phyloP scores from a whole-genome alignment of 2,797 vertebrate genomes.

The Pseudomugil gertrudae region DNA sequence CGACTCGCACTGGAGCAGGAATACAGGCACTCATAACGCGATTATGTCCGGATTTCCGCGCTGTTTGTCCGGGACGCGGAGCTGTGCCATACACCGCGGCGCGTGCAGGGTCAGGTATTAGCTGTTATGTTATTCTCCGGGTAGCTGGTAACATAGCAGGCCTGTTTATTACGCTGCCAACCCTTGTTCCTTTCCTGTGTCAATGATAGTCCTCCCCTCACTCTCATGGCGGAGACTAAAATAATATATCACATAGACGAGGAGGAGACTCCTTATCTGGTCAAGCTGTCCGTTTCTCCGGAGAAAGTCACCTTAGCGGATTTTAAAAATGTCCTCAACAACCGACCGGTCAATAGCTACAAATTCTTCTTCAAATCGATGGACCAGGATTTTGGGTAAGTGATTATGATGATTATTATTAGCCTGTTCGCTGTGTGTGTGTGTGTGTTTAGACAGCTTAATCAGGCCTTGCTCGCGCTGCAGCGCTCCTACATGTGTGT shows the following conservation, averaged over 20 bases:
- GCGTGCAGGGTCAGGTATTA: slow-evolving; percentile 53
- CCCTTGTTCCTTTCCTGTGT: slow-evolving; percentile 79
- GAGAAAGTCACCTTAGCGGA: slow-evolving; percentile 96
- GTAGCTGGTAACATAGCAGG: slow-evolving; percentile 73
- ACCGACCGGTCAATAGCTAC: slow-evolving; percentile 93
- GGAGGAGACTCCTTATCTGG: slow-evolving; percentile 98
- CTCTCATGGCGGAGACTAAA: slow-evolving; percentile 98
- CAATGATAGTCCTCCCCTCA: slow-evolving; percentile 82
- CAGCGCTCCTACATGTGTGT: slow-evolving; percentile 52
- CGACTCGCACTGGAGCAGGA: slow-evolving; percentile 76
- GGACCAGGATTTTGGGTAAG: slow-evolving; percentile 99
- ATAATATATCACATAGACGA: slow-evolving; percentile 99
- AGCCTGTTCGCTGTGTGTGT: slow-evolving; percentile 20
- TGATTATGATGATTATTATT: slow-evolving; percentile 34
- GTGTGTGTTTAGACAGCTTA: slow-evolving; percentile 5
- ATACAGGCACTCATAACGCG: slow-evolving; percentile 70
- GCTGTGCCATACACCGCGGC: slow-evolving; percentile 59
- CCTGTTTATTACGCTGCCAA: slow-evolving; percentile 75
- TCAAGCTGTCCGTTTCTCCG: slow-evolving; percentile 92
- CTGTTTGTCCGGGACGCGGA: slow-evolving; percentile 59
- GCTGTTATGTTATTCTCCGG: slow-evolving; percentile 70
- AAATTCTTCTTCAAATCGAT: slow-evolving; percentile 99
- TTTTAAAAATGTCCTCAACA: slow-evolving; percentile 99
- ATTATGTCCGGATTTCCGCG: slow-evolving; percentile 76
- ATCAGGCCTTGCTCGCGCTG: slow-evolving; percentile 15